Evolutionary conservation across 2,797 vertebrate genomes (phyloP).

Genomic region (Scyliorhinus canicula): DNA sequence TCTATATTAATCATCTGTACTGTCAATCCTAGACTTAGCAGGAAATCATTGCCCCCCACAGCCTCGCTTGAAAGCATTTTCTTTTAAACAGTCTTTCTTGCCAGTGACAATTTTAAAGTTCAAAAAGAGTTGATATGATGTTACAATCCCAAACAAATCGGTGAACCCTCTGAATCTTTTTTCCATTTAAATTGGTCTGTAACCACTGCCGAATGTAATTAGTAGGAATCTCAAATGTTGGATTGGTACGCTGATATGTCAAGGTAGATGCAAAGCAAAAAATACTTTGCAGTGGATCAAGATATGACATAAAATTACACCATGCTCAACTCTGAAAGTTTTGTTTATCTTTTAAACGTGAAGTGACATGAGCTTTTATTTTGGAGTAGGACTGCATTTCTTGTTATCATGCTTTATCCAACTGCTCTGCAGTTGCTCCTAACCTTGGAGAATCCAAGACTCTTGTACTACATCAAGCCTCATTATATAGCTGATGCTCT

Average conservation of each 20-base stretch:
- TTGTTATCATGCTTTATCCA: not conserved
- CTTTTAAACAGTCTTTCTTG: not conserved
- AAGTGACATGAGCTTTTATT: not conserved
- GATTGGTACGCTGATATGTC: not conserved
- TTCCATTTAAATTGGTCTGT: not conserved
- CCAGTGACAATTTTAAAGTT: not conserved
- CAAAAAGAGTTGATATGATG: not conserved
- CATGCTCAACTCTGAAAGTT: not conserved
- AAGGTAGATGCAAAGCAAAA: not conserved
- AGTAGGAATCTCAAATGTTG: not conserved
- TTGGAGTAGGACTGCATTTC: not conserved
- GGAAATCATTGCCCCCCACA: not conserved
- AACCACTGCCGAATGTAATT: not conserved
- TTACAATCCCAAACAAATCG: not conserved
- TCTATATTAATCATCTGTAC: not conserved
- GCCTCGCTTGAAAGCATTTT: not conserved
- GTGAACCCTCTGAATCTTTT: not conserved
- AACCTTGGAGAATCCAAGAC: not conserved
- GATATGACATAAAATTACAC: not conserved
- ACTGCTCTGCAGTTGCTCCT: not conserved
- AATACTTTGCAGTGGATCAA: not conserved
- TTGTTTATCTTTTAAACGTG: not conserved
- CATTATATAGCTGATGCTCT: not conserved
- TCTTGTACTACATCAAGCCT: not conserved
- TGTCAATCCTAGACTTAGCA: not conserved